Evolutionary conservation across 1,140 invertebrate genomes (phyloP).

Genomic region (Hyles euphorbiae): DNA sequence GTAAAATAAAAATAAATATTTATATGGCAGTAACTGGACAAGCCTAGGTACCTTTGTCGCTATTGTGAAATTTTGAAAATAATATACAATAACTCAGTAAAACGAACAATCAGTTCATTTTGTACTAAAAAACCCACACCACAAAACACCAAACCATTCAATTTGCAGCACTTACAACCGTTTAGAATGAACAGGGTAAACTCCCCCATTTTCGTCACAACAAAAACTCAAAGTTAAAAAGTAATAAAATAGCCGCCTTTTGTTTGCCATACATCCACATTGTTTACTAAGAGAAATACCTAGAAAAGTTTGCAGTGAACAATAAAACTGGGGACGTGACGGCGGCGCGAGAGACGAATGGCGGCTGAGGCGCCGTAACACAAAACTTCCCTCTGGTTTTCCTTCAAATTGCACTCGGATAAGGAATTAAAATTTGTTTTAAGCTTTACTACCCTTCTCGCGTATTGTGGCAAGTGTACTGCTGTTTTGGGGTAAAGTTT

Average conservation of each 20-base stretch:
- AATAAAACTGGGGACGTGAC: slow-evolving; percentile 35
- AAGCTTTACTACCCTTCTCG: not conserved
- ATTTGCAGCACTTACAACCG: too few relatives aligned
- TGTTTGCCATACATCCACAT: slow-evolving; percentile 12
- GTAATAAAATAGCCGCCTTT: slow-evolving; percentile 7
- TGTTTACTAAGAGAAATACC: slow-evolving; percentile 23
- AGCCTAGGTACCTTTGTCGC: too few relatives aligned
- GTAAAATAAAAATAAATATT: too few relatives aligned
- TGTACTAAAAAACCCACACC: not conserved
- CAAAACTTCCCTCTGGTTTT: slow-evolving; percentile 24
- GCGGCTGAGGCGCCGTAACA: slow-evolving; percentile 21
- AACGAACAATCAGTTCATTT: too few relatives aligned
- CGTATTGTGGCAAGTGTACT: too few relatives aligned
- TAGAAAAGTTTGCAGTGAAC: slow-evolving; percentile 22
- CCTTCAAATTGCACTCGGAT: slow-evolving; percentile 31
- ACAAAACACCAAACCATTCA: too few relatives aligned
- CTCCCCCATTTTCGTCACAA: too few relatives aligned
- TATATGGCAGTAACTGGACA: too few relatives aligned
- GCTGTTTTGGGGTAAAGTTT: too few relatives aligned
- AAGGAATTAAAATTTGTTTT: slow-evolving; percentile 26
- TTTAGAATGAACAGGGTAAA: not conserved
- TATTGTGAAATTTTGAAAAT: too few relatives aligned
- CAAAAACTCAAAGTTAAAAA: slow-evolving; percentile 1
- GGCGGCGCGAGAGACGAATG: slow-evolving; percentile 21
- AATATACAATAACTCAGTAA: too few relatives aligned